A percentile compares a stretch with the other conserved stretches of the same genome.
Evolutionary conservation across 2,797 vertebrate genomes (phyloP).

Genomic region (Myotis pilosus): DNA sequence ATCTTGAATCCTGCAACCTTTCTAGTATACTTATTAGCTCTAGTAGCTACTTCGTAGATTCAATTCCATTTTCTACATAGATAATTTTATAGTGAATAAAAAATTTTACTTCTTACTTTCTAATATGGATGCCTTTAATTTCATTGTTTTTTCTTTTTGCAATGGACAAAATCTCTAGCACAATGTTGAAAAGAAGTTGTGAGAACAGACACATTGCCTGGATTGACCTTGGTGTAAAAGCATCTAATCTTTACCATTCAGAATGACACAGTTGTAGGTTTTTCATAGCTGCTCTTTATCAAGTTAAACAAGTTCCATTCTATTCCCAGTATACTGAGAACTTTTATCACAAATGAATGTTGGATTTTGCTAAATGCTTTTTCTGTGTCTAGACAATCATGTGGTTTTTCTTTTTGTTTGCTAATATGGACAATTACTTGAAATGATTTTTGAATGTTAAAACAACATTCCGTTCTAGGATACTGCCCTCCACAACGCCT

Average conservation of each 20-base stretch:
- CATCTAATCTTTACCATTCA: neutral
- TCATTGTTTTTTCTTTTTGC: neutral
- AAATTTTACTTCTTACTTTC: slow-evolving; percentile 21
- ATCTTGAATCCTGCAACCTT: neutral
- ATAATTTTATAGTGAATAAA: neutral
- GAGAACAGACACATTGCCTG: neutral
- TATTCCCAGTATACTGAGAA: neutral
- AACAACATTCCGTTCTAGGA: neutral
- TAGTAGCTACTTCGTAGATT: neutral
- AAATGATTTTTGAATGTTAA: neutral
- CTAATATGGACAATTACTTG: neutral
- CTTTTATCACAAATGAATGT: neutral
- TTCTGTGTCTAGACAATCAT: neutral
- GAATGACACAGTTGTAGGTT: neutral
- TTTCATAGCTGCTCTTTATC: neutral
- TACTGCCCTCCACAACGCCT: neutral
- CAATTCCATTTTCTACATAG: neutral
- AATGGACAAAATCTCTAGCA: neutral
- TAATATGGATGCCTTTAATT: neutral
- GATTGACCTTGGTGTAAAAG: neutral
- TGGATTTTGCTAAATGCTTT: slow-evolving; percentile 14
- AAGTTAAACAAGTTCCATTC: neutral
- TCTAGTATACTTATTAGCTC: neutral
- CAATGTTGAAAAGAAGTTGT: slow-evolving; percentile 11
- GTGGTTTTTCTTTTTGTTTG: neutral